phyloP scores from a whole-genome alignment of 2,888 invertebrate species.

The Pseudeuparius sepicola region DNA sequence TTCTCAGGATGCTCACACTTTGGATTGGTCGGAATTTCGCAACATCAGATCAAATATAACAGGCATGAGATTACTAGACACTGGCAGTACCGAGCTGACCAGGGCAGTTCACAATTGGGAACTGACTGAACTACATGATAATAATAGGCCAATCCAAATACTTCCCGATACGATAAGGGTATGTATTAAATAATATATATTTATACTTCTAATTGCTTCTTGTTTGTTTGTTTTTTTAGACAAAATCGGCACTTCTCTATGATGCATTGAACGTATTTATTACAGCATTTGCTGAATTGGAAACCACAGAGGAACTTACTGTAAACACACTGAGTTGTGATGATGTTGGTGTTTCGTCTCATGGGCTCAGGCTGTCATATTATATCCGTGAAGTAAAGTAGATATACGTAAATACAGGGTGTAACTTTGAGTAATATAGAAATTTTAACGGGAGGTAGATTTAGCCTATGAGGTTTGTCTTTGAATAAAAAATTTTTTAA shows the following conservation, averaged over 20 bases:
- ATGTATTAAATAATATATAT: slow-evolving; percentile 5
- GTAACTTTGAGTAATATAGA: no score
- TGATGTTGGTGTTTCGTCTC: no score
- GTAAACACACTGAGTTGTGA: no score
- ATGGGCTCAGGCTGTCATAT: no score
- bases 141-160: slow-evolving; percentile 7
- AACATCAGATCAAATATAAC: slow-evolving; percentile 57
- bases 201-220: no score
- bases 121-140: slow-evolving; percentile 16
- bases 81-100: slow-evolving; percentile 43
- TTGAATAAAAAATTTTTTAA: no score
- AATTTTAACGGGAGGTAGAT: no score
- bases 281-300: slow-evolving; percentile 39
- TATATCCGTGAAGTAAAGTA: no score
- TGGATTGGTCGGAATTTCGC: slow-evolving; percentile 44
- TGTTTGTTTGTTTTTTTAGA: slow-evolving; percentile 44
- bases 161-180: slow-evolving; percentile 7
- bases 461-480: no score
- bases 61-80: slow-evolving; percentile 53
- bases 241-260: slow-evolving; percentile 56
- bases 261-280: slow-evolving; percentile 61
- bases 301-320: slow-evolving; percentile 24
- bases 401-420: no score
- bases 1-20: slow-evolving; percentile 51
- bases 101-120: slow-evolving; percentile 41